Evolutionary conservation across 92 coral and sea anemone genomes (phyloP).

Genomic region (Epizoanthus rinbou): DNA sequence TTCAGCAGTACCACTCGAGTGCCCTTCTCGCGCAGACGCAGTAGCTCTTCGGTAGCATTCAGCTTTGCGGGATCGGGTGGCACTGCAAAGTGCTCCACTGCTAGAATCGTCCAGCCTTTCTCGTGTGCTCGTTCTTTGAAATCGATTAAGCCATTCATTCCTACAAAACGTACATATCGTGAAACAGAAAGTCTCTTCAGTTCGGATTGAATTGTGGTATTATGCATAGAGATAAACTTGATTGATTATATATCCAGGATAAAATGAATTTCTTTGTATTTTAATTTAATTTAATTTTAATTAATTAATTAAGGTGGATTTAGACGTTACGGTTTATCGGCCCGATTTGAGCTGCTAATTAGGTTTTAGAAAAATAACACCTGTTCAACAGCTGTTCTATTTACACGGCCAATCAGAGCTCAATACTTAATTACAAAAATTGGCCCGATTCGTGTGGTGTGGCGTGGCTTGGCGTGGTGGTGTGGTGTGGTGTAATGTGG

Average conservation of each 20-base stretch:
- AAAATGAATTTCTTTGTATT: too few species aligned
- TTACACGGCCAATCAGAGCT: too few species aligned
- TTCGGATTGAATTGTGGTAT: neutral
- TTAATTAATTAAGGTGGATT: too few species aligned
- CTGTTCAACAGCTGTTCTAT: too few species aligned
- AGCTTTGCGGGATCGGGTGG: conserved; percentile 44
- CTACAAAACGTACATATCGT: conserved; percentile 27
- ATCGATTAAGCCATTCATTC: conserved; percentile 64
- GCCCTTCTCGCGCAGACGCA: conserved; percentile 74
- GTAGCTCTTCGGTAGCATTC: conserved; percentile 70
- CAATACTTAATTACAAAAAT: too few species aligned
- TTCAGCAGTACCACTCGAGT: conserved; percentile 76
- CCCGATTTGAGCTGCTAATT: too few species aligned
- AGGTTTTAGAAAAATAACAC: too few species aligned
- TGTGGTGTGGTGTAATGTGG: too few species aligned
- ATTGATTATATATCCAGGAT: neutral
- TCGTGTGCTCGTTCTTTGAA: conserved; percentile 41
- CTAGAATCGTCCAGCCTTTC: conserved; percentile 58
- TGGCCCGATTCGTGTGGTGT: too few species aligned
- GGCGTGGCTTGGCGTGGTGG: too few species aligned
- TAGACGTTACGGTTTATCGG: too few species aligned
- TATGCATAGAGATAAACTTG: neutral
- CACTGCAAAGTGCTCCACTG: conserved; percentile 68
- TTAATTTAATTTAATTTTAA: too few species aligned
- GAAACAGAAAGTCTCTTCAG: neutral